phyloP scores from a whole-genome alignment of 2,797 vertebrate genomes.

The Menidia menidia region DNA sequence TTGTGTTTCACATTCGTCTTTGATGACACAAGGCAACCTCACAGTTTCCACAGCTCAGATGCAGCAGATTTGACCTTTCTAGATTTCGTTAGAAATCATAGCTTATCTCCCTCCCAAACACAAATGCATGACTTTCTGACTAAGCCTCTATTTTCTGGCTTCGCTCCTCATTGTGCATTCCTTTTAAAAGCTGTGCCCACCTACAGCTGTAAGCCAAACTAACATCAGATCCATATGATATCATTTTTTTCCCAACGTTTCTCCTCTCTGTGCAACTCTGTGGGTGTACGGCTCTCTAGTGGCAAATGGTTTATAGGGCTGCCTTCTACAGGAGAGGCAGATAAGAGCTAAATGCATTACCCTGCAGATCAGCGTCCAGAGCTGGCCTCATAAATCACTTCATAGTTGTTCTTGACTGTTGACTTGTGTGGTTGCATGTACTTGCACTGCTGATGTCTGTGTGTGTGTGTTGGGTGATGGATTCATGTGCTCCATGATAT shows the following conservation, averaged over 20 bases:
- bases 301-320: conserved; percentile 57
- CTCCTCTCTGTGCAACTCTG: conserved; percentile 40
- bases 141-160: conserved; percentile 30
- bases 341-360: conserved; percentile 83
- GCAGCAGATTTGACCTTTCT: conserved; percentile 20
- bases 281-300: conserved; percentile 51
- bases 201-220: conserved; percentile 19
- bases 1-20: conserved; percentile 41
- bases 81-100: conserved; percentile 33
- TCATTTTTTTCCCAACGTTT: conserved; percentile 46
- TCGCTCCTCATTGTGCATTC: conserved; percentile 36
- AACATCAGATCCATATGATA: conserved; percentile 52
- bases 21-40: conserved; percentile 30
- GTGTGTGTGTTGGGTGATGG: neutral
- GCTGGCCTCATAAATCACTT: conserved; percentile 79
- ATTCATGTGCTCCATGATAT: conserved; percentile 44
- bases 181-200: conserved; percentile 20
- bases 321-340: conserved; percentile 67
- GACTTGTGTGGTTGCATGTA: conserved; percentile 49
- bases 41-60: conserved; percentile 22
- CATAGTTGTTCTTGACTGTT: conserved; percentile 46
- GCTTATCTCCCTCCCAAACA: conserved; percentile 32
- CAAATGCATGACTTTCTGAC: neutral
- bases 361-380: conserved; percentile 65
- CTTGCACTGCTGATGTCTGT: conserved; percentile 6